phyloP scores from a whole-genome alignment of 1,140 invertebrate species.

The Dendrolimus kikuchii region DNA sequence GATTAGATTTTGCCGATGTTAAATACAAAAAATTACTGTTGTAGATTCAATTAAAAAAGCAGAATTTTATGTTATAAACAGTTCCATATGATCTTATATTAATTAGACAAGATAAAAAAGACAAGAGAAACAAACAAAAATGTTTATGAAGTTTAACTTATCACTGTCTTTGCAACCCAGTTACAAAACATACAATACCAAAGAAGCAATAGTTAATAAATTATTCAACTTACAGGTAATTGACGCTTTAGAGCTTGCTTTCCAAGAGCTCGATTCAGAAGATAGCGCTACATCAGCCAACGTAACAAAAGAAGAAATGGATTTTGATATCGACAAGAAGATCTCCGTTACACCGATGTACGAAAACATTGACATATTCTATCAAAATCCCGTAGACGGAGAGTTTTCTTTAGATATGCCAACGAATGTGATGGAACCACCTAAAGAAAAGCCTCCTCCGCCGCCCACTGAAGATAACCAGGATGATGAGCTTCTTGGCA shows the following conservation, averaged over 20 bases:
- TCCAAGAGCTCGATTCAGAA: conserved; percentile 74
- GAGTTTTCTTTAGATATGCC: conserved; percentile 68
- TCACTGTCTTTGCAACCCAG: too few relatives aligned
- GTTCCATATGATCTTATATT: too few relatives aligned
- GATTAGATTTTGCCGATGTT: too few relatives aligned
- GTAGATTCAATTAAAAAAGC: too few relatives aligned
- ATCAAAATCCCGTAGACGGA: conserved; percentile 42
- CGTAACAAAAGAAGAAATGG: conserved; percentile 7
- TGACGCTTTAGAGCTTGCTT: conserved; percentile 75
- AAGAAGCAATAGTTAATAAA: too few relatives aligned
- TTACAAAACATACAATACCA: too few relatives aligned
- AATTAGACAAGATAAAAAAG: too few relatives aligned
- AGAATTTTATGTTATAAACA: too few relatives aligned
- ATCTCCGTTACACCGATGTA: conserved; percentile 69
- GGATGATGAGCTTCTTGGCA: conserved; percentile 61
- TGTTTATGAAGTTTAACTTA: too few relatives aligned
- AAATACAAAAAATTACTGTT: too few relatives aligned
- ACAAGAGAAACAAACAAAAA: too few relatives aligned
- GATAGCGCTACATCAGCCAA: conserved; percentile 32
- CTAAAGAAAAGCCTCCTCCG: conserved; percentile 90
- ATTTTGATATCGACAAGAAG: conserved; percentile 43
- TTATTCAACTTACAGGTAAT: conserved; percentile 59
- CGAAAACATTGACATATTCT: conserved; percentile 75
- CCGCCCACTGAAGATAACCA: conserved; percentile 77
- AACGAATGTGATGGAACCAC: conserved; percentile 80